Conservation (phyloP, 1,140 invertebrate species). For the Adelges cooleyi region DNA sequence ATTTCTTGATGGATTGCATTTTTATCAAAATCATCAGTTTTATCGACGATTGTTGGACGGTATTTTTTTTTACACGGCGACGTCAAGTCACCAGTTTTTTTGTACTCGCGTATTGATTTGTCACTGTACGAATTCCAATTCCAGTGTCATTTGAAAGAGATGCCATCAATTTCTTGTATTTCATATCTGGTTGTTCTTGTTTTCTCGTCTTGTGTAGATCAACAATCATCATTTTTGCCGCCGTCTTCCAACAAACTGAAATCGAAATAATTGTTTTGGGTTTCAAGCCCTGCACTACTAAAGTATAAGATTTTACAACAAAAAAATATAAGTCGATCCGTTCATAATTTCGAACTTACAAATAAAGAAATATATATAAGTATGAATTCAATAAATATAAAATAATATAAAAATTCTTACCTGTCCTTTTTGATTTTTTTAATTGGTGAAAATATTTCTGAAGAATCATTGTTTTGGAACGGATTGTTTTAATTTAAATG, state of each 20-base stretch:
- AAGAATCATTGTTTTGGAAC: too few species aligned
- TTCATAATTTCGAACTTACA: too few species aligned
- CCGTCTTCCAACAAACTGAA: neutral
- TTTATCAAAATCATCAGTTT: neutral
- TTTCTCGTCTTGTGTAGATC: neutral
- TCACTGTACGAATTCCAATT: neutral
- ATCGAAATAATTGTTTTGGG: too few species aligned
- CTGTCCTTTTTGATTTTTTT: too few species aligned
- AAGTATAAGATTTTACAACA: too few species aligned
- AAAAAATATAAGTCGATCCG: too few species aligned
- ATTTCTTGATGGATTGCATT: neutral
- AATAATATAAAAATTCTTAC: too few species aligned
- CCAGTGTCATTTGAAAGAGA: neutral
- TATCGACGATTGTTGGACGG: neutral
- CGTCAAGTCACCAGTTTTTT: neutral
- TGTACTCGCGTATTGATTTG: neutral
- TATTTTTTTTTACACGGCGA: neutral
- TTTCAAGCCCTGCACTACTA: too few species aligned
- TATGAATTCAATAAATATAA: too few species aligned
- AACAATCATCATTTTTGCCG: neutral
- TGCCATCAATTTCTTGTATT: neutral
- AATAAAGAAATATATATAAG: too few species aligned
- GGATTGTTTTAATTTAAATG: too few species aligned
- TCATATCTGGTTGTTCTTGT: neutral
- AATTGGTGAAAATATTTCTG: too few species aligned